Conservation (phyloP, 2,113 vertebrate genomes). For the Campylomormyrus numenius region DNA sequence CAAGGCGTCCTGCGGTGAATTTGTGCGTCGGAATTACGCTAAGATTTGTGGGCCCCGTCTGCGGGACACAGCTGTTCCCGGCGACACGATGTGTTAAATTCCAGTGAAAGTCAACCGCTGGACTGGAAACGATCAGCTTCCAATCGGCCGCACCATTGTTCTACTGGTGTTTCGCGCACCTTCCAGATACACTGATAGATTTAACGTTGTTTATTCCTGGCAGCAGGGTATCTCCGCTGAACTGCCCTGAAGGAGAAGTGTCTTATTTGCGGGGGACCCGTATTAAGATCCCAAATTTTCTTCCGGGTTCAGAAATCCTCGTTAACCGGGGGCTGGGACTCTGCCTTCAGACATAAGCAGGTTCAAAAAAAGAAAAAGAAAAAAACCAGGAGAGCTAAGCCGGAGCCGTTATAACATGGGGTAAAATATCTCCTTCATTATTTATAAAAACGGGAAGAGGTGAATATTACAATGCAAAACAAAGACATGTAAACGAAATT, state of each 20-base stretch:
- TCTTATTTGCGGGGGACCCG: not conserved
- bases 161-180: not conserved
- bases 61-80: constrained; percentile 10
- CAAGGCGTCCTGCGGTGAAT: not conserved
- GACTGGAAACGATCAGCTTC: not conserved
- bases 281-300: not conserved
- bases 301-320: not conserved
- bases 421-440: constrained; percentile 52
- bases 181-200: not conserved
- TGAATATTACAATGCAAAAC: constrained; percentile 23
- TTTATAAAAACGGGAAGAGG: constrained; percentile 48
- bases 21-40: not conserved
- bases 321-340: not conserved
- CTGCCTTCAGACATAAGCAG: not conserved
- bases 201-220: not conserved
- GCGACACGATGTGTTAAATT: not conserved
- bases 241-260: not conserved
- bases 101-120: not conserved
- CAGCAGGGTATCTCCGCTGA: not conserved
- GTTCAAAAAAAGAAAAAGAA: constrained; percentile 9
- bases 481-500: constrained; percentile 50
- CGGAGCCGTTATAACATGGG: constrained; percentile 37
- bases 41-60: constrained; percentile 13
- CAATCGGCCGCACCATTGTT: not conserved
- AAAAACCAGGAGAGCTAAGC: constrained; percentile 23